These are phyloP conservation scores for Eurois occulta DNA, from an alignment of 2,888 invertebrate species.

Conservation along the genomic window DNA sequence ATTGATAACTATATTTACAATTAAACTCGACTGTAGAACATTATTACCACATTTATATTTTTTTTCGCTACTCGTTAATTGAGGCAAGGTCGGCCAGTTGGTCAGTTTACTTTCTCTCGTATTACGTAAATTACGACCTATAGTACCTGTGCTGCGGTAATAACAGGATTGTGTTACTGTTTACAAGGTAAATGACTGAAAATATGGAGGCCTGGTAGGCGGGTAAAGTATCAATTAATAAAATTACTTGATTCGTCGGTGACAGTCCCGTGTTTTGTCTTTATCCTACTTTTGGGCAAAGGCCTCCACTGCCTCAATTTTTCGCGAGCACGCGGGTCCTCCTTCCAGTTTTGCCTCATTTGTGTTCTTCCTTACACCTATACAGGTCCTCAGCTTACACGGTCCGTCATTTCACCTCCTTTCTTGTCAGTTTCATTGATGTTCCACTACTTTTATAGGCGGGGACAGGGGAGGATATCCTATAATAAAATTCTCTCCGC, in stretches of 20 bases:
- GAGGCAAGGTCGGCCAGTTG: conserved; percentile 61
- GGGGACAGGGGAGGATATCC: neutral
- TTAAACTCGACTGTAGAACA: conserved; percentile 14
- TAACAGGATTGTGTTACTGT: conserved; percentile 37
- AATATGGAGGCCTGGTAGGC: neutral
- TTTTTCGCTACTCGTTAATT: conserved; percentile 51
- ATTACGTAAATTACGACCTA: conserved; percentile 61
- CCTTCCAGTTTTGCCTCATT: neutral
- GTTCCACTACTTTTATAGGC: neutral
- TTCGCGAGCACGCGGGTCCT: neutral
- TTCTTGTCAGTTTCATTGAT: neutral
- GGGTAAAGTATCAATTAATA: neutral
- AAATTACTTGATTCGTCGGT: neutral
- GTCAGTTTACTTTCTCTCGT: conserved; percentile 64
- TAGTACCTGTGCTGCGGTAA: conserved; percentile 39
- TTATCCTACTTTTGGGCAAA: neutral
- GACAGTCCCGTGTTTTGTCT: neutral
- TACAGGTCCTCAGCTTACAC: too few species aligned
- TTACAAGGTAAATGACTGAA: conserved; percentile 14
- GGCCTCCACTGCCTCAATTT: neutral
- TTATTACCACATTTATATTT: conserved; percentile 48
- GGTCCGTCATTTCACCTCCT: neutral
- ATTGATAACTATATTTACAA: conserved; percentile 18
- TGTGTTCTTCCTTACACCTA: neutral
- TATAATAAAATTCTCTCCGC: too few species aligned